Conservation (phyloP, 2,888 invertebrate species). For the Xestobium rufovillosum region DNA sequence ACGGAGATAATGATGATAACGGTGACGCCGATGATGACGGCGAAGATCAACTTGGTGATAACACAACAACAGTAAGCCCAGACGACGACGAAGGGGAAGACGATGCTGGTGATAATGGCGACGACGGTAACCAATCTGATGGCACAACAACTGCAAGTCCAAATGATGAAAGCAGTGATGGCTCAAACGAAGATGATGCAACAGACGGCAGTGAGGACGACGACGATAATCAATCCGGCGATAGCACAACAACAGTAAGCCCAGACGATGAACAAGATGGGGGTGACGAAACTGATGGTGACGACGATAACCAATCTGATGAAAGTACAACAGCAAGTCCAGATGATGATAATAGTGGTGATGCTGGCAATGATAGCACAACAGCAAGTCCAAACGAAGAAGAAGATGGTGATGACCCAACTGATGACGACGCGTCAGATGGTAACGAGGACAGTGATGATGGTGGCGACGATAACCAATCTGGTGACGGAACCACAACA, state of each 20-base stretch:
- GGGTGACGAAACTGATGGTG: background rate
- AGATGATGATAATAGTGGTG: no score
- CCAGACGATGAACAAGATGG: background rate
- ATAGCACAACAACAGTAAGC: background rate
- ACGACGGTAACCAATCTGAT: no score
- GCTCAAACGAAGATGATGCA: slow-evolving; percentile 6
- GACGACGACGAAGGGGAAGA: slow-evolving; percentile 18
- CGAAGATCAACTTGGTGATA: slow-evolving; percentile 1
- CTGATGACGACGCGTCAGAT: no score
- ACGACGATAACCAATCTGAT: background rate
- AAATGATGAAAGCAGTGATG: slow-evolving; percentile 4
- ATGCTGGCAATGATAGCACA: no score
- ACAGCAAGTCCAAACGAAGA: no score
- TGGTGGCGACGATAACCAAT: background rate
- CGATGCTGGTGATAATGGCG: slow-evolving; percentile 17
- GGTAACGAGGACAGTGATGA: no score
- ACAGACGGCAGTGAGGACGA: no score
- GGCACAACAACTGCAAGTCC: background rate
- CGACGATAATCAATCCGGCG: no score
- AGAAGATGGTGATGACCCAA: no score
- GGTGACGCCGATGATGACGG: no score
- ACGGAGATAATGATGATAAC: no score
- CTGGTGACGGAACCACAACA: background rate
- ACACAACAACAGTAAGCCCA: slow-evolving; percentile 7
- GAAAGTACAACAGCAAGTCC: background rate